A percentile compares a stretch with the other conserved stretches of the same genome.
Evolutionary conservation across 2,888 invertebrate species (phyloP).

Genomic region (Rhagonycha lutea): DNA sequence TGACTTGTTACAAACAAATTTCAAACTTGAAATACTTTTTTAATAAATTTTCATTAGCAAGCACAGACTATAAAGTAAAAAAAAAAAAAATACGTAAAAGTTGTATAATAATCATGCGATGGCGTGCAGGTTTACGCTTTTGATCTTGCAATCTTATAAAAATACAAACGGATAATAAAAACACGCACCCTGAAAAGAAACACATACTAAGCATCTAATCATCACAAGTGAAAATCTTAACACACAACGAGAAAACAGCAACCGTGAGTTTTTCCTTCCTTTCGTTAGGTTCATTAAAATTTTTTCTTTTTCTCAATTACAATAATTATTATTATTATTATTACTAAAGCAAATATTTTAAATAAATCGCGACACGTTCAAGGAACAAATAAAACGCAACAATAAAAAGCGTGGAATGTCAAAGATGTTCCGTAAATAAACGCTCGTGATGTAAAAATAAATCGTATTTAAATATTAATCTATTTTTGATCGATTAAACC

Average conservation of each 20-base stretch:
- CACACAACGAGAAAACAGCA: not conserved
- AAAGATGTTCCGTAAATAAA: not conserved
- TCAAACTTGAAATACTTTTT: not conserved
- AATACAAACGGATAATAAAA: slow-evolving; percentile 17
- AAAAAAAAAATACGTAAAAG: slow-evolving; percentile 12
- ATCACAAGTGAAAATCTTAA: slow-evolving; percentile 7
- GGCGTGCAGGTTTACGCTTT: slow-evolving; percentile 10
- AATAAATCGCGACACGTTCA: not conserved
- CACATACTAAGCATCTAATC: not conserved
- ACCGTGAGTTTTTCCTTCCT: not conserved
- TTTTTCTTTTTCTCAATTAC: not conserved
- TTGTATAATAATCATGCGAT: slow-evolving; percentile 16
- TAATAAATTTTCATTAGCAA: not conserved
- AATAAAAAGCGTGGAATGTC: not conserved
- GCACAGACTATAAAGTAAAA: slow-evolving; percentile 2
- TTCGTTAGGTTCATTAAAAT: not conserved
- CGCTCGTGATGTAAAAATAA: not conserved
- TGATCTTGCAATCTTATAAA: slow-evolving; percentile 16
- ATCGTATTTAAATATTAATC: not conserved
- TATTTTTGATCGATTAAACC: not conserved
- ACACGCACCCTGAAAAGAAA: slow-evolving; percentile 5
- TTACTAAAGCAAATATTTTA: not conserved
- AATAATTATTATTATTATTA: too few species aligned
- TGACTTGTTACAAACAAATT: not conserved
- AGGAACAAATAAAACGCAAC: not conserved